Evolutionary conservation across 2,888 invertebrate species (phyloP).

Genomic region (Scrobipalpa costella): DNA sequence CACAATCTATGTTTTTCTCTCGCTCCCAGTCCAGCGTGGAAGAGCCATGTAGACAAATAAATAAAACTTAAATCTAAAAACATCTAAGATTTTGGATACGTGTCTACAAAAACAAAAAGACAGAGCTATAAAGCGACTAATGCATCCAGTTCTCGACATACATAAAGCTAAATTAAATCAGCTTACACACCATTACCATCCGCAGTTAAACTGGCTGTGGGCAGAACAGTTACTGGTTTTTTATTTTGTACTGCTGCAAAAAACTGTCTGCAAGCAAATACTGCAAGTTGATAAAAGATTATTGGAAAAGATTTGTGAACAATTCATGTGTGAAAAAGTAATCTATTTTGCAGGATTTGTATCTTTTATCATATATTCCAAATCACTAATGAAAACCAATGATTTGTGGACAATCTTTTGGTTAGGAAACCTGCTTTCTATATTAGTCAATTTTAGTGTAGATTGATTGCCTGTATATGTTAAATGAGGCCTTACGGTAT

Average conservation of each 20-base stretch:
- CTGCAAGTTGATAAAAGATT: constrained; percentile 10
- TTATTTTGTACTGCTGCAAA: not conserved
- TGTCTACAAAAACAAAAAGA: not conserved
- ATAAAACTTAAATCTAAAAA: not conserved
- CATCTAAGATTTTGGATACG: not conserved
- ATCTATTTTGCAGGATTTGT: too few relatives aligned
- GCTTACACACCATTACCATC: constrained; percentile 67
- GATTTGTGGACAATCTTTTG: not conserved
- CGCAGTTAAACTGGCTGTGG: constrained; percentile 39
- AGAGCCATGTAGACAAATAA: too few relatives aligned
- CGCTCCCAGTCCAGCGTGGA: too few relatives aligned
- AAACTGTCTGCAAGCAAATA: constrained; percentile 29
- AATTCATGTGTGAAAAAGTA: not conserved
- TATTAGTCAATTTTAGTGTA: too few relatives aligned
- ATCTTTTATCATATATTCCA: not conserved
- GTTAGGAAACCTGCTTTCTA: too few relatives aligned
- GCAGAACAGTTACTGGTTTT: constrained; percentile 1
- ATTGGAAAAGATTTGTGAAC: constrained; percentile 1
- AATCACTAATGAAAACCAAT: not conserved
- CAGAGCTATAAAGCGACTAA: constrained; percentile 8
- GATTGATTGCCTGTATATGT: too few relatives aligned
- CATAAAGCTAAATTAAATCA: constrained; percentile 58
- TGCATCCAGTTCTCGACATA: constrained; percentile 20
- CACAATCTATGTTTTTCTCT: too few relatives aligned
- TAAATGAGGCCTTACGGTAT: too few relatives aligned